These are phyloP conservation scores for Drosophila sp. DNA, from an alignment of 1,140 invertebrate species.

Conservation along the genomic window DNA sequence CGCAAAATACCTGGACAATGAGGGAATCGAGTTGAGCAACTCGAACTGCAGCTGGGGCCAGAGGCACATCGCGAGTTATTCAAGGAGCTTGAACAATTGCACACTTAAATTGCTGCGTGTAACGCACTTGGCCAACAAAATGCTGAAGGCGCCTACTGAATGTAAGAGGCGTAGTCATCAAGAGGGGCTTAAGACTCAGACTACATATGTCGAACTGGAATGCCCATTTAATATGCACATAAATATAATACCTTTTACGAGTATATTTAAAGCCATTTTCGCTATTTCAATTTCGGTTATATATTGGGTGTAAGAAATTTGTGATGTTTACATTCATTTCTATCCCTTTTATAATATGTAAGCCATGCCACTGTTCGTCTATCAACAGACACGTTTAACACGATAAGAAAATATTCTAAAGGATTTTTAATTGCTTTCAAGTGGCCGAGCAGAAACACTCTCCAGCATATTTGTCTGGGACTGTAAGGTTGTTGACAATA, in stretches of 20 bases:
- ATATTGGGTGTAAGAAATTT: too few species aligned
- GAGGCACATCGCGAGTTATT: conserved; percentile 38
- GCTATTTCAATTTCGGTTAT: too few species aligned
- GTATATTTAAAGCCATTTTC: too few species aligned
- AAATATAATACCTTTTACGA: too few species aligned
- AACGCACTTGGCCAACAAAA: conserved; percentile 53
- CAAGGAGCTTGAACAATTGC: conserved; percentile 72
- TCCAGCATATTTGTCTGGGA: conserved; percentile 49
- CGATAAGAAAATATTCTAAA: conserved; percentile 80
- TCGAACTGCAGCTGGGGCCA: conserved; percentile 9
- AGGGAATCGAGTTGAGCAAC: neutral
- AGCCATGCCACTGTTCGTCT: conserved; percentile 40
- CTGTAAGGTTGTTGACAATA: conserved; percentile 42
- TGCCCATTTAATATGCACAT: neutral
- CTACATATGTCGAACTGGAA: neutral
- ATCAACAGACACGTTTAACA: conserved; percentile 56
- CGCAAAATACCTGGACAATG: conserved; percentile 45
- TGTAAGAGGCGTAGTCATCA: conserved; percentile 58
- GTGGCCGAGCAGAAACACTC: conserved; percentile 59
- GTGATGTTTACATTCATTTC: too few species aligned
- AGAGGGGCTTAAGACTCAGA: conserved; percentile 29
- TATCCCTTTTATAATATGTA: neutral
- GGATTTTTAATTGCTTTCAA: conserved; percentile 82
- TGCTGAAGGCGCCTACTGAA: conserved; percentile 38
- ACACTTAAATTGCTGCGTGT: conserved; percentile 65